Percentiles rank a stretch among this genome's conserved stretches.
These are phyloP conservation scores for Dicranocentrus wangi DNA, from an alignment of 2,888 invertebrate genomes.

Conservation along the genomic window DNA sequence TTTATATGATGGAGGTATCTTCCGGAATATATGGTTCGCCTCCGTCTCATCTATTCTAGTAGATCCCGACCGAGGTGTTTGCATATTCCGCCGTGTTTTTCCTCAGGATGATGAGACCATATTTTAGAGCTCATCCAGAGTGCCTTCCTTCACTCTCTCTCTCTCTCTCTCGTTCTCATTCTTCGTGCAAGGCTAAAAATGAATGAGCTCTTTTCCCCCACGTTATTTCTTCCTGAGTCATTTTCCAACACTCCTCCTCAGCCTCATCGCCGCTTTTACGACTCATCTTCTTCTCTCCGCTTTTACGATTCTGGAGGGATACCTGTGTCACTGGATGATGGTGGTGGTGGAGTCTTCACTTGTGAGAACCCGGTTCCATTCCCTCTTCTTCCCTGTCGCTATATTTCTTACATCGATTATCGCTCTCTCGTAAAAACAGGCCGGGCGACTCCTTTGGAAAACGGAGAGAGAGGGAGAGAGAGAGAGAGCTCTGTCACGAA, in stretches of 20 bases:
- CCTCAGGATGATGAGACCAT: not conserved
- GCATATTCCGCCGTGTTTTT: not conserved
- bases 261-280: conserved; percentile 54
- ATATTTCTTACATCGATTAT: conserved; percentile 35
- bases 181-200: no score
- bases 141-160: not conserved
- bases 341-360: no score
- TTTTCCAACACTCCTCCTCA: conserved; percentile 29
- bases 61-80: no score
- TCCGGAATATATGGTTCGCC: no score
- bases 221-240: conserved; percentile 23
- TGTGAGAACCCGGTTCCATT: no score
- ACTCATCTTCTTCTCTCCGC: conserved; percentile 45
- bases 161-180: not conserved
- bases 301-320: conserved; percentile 55
- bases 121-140: not conserved
- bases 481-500: no score
- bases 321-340: conserved; percentile 33
- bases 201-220: no score
- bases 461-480: conserved; percentile 3
- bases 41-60: no score
- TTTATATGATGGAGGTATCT: no score
- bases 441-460: not conserved
- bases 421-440: no score
- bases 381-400: not conserved